Evolutionary conservation across 2,888 invertebrate genomes (phyloP), one percentile per base, ranked within the genome.

Genomic region (Rhyacophila evoluta): DNA sequence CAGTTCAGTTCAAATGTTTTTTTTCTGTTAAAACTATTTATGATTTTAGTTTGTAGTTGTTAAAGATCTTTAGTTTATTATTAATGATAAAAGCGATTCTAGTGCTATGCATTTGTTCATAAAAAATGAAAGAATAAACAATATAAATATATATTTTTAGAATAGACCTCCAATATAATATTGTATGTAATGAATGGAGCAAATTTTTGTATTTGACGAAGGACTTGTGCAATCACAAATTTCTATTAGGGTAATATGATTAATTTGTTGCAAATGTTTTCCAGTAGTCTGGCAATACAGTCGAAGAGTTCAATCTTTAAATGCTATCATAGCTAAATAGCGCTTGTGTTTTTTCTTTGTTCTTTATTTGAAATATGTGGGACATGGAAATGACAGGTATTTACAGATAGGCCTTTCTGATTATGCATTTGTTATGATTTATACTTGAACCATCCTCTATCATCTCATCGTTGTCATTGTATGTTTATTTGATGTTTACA

Each of bases 401-500:
- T 4, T 33, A 33, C 2, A 2, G 29, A 19, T 55, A 25, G 55
- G 8, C 10, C 1, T 55, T 1, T 1, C 55, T 19, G 25, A 19
- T 25, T 19, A 55, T 55, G 12, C 15, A 55, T 19, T 55, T 19
- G 55, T 55, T 33, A 55, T 25, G 19, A 8, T 55, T 25, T 55
- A 19, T 55, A 55, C 10, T 55, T 5, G 19, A 55, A 55, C 55
- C 55, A 25, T 55, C 55, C 55, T 25, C 25, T 10, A 55, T 55
- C 55, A 19, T 8, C 19, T 19, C 55, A 25, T 55, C 25, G 8
- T 55, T 55, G 55, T 55, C 55, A 55, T 55, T 55, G 19, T 55
- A 25, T 55, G 55, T 55, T 55, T 19, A 25, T 55, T 55, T 25
- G 55, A 55, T 55, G 55, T 55, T 55, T 55, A 55, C 55, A 55